phyloP scores from a whole-genome alignment of 2,888 invertebrate genomes.

The Volucella zonaria region DNA sequence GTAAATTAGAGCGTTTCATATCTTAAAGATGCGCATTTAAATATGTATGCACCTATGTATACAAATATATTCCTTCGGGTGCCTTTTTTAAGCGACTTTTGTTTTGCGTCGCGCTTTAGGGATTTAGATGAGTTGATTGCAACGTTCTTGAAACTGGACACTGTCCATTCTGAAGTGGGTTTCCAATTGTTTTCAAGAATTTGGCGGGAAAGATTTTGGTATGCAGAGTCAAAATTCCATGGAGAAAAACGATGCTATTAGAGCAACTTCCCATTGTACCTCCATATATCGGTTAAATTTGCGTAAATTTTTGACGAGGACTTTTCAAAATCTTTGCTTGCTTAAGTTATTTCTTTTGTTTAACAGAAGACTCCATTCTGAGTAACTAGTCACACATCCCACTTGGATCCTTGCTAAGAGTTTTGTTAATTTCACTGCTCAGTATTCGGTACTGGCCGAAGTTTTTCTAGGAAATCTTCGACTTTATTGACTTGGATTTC shows the following conservation, averaged over 20 bases:
- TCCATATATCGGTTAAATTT: too few species aligned
- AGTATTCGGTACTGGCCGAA: too few species aligned
- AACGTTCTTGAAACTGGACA: conserved; percentile 19
- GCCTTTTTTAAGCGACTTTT: conserved; percentile 32
- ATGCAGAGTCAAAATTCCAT: neutral
- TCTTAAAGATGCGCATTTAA: neutral
- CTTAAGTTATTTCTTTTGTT: too few species aligned
- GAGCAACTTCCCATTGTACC: too few species aligned
- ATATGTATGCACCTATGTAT: neutral
- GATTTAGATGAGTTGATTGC: neutral
- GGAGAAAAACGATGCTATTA: neutral
- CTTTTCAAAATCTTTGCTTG: too few species aligned
- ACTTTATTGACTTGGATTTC: too few species aligned
- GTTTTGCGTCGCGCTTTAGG: conserved; percentile 9
- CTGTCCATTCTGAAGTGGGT: neutral
- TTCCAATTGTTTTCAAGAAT: neutral
- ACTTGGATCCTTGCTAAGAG: too few species aligned
- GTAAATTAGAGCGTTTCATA: conserved; percentile 28
- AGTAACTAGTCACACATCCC: too few species aligned
- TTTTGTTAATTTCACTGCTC: too few species aligned
- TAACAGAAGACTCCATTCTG: too few species aligned
- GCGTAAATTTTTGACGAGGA: too few species aligned
- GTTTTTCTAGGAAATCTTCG: too few species aligned
- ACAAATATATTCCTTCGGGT: neutral
- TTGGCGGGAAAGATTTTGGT: neutral